Percentiles rank a stretch among this genome's conserved stretches.
These are phyloP conservation scores for Clunio marinus DNA, from an alignment of 2,888 invertebrate genomes.

Conservation along the genomic window DNA sequence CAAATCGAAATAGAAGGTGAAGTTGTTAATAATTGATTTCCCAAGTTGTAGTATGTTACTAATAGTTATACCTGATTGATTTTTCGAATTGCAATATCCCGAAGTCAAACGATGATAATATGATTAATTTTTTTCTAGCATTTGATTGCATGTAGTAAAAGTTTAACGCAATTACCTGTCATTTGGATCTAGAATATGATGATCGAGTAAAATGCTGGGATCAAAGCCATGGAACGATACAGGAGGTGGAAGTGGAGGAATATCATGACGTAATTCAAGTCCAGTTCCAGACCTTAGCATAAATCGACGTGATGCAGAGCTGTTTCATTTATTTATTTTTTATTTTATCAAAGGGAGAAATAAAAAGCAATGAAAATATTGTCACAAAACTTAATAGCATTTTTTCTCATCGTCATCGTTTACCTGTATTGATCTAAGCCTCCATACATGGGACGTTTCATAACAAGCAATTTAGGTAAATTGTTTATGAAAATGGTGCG, in stretches of 20 bases:
- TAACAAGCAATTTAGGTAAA: conserved; percentile 86
- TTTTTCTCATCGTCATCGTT: conserved; percentile 41
- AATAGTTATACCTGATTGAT: too few species aligned
- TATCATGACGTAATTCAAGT: conserved; percentile 57
- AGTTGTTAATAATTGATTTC: too few species aligned
- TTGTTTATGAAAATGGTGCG: conserved; percentile 93
- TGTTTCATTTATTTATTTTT: too few species aligned
- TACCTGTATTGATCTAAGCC: conserved; percentile 58
- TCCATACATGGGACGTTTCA: conserved; percentile 75
- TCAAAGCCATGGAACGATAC: conserved; percentile 53
- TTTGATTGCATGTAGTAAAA: not conserved
- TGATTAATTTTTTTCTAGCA: not conserved
- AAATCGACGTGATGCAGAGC: conserved; percentile 54
- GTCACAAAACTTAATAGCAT: not conserved
- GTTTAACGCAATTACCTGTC: conserved; percentile 39
- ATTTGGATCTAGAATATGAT: conserved; percentile 42
- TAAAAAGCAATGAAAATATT: not conserved
- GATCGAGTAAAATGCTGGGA: conserved; percentile 42
- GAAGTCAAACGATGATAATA: too few species aligned
- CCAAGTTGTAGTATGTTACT: too few species aligned
- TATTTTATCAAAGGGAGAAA: too few species aligned
- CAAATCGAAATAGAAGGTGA: too few species aligned
- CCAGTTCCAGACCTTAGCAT: conserved; percentile 65
- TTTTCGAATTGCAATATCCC: too few species aligned
- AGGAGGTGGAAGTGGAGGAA: conserved; percentile 57